These are phyloP conservation scores for Semicossyphus pulcher DNA, from an alignment of 2,113 vertebrate species.

Conservation along the genomic window DNA sequence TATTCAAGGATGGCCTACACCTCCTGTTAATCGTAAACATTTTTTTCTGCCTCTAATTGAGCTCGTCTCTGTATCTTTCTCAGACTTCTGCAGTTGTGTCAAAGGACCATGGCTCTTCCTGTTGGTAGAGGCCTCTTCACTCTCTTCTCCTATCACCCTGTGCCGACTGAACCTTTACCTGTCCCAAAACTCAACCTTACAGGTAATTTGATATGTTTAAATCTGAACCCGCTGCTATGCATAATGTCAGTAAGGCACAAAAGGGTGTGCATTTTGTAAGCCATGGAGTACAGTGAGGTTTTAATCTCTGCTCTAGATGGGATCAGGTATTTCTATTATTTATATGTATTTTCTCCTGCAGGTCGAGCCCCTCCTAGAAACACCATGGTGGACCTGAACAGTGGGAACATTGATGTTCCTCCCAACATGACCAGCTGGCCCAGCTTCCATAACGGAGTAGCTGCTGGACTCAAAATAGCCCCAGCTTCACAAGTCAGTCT, in stretches of 20 bases:
- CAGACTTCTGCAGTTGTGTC: conserved; percentile 94
- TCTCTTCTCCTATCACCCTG: conserved; percentile 95
- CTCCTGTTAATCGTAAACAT: neutral
- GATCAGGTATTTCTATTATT: neutral
- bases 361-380: conserved; percentile 95
- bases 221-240: too few species aligned
- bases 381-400: conserved; percentile 95
- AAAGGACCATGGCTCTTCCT: conserved; percentile 96
- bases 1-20: neutral
- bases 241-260: too few species aligned
- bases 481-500: conserved; percentile 89
- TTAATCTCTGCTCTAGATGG: too few species aligned
- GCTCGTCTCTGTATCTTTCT: neutral
- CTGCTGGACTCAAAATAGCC: conserved; percentile 95
- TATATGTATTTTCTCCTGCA: conserved; percentile 52
- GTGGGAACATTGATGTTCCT: conserved; percentile 96
- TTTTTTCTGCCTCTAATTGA: neutral
- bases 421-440: conserved; percentile 99
- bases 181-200: conserved; percentile 97
- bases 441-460: conserved; percentile 97
- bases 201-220: conserved; percentile 78
- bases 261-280: too few species aligned
- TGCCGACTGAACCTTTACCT: conserved; percentile 94
- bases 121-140: conserved; percentile 98
- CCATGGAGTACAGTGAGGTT: too few species aligned